Evolutionary conservation across 2,797 vertebrate species (phyloP).

Genomic region (Microctenopoma lineatum): DNA sequence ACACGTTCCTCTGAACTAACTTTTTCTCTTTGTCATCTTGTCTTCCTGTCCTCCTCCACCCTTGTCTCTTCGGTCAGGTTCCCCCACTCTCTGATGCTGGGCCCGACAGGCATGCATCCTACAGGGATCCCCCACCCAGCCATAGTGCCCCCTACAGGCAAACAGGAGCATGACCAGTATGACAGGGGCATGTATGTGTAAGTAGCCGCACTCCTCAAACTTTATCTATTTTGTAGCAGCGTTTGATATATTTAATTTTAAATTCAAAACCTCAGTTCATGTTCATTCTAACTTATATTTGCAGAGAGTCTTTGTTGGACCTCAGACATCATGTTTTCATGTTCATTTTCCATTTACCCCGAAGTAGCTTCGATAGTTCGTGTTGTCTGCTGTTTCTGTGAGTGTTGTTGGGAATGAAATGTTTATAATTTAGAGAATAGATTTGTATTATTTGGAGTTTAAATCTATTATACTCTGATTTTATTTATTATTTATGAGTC

Average conservation of each 20-base stretch:
- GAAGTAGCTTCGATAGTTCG: no score
- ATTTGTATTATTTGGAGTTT: no score
- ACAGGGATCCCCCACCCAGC: constrained; percentile 97
- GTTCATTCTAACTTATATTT: no score
- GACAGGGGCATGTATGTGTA: constrained; percentile 91
- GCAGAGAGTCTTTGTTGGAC: no score
- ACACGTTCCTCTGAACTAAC: constrained; percentile 11
- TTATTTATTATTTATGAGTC: neutral
- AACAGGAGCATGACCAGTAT: constrained; percentile 94
- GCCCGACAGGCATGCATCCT: constrained; percentile 92
- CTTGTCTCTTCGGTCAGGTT: constrained; percentile 83
- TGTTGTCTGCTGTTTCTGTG: no score
- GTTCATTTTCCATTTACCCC: no score
- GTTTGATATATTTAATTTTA: neutral
- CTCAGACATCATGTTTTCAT: no score
- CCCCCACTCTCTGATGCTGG: constrained; percentile 94
- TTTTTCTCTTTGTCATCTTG: neutral
- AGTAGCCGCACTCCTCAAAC: constrained; percentile 37
- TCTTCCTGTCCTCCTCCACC: neutral
- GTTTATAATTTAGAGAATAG: no score
- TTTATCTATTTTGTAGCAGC: no score
- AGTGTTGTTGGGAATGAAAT: neutral
- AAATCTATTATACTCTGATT: no score
- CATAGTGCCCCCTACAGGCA: constrained; percentile 94
- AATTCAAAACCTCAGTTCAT: no score